Conservation (phyloP, 2,797 vertebrate species). For the Pseudopleuronectes americanus region DNA sequence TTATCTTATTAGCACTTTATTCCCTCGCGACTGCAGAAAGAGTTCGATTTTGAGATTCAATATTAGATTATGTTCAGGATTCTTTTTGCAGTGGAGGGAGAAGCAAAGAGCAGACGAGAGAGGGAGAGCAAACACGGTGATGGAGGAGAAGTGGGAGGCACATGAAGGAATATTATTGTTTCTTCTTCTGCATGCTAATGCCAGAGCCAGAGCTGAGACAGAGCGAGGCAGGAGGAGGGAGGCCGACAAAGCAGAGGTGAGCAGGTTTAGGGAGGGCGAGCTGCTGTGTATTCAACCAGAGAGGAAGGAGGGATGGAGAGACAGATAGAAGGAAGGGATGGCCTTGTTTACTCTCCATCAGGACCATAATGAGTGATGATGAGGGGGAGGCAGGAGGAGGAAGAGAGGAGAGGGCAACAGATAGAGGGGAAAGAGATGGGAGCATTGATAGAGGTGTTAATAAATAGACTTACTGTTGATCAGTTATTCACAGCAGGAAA, state of each 20-base stretch:
- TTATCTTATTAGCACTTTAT: not conserved
- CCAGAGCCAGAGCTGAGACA: constrained; percentile 35
- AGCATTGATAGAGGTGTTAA: constrained; percentile 17
- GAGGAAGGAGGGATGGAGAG: constrained; percentile 42
- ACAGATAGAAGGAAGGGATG: constrained; percentile 45
- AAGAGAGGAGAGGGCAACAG: constrained; percentile 11
- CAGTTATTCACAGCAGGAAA: constrained; percentile 35
- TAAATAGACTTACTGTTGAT: constrained; percentile 21
- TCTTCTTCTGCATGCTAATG: constrained; percentile 64
- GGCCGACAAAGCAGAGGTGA: constrained; percentile 37
- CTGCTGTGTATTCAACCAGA: constrained; percentile 43
- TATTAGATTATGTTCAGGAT: constrained; percentile 24
- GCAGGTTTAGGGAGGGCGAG: constrained; percentile 15
- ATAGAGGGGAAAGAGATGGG: constrained; percentile 33
- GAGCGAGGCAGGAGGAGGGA: constrained; percentile 7
- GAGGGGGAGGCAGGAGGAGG: constrained; percentile 9
- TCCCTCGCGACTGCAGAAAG: not conserved
- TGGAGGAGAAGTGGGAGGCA: constrained; percentile 41
- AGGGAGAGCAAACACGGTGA: constrained; percentile 3
- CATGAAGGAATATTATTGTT: constrained; percentile 56
- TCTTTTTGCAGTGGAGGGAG: not conserved
- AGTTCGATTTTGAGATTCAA: not conserved
- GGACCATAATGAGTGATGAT: constrained; percentile 63
- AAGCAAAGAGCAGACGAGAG: constrained; percentile 1
- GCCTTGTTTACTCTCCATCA: constrained; percentile 66